Conservation (phyloP, 2,113 vertebrate species). For the mouse (Mus musculus) region GRCm39 chr6:84121001-84121500, state of each 20-base stretch:
- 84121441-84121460: conserved; percentile 75
- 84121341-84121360: background rate
- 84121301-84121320: background rate
- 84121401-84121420: conserved; percentile 45
- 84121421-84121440: conserved; percentile 70
- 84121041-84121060: conserved; percentile 82
- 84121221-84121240: background rate
- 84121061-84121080: conserved; percentile 33
- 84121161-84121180: background rate
- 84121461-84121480: conserved; percentile 60
- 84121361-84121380: background rate
- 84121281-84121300: background rate
- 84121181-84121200: background rate
- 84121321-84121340: background rate
- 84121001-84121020: conserved; percentile 72
- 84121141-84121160: background rate
- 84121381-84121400: background rate
- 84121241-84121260: background rate
- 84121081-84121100: background rate
- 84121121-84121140: background rate
- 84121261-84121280: background rate
- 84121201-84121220: background rate
- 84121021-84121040: conserved; percentile 80
- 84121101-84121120: background rate
- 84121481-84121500: conserved; percentile 79